Conservation (phyloP, 2,113 vertebrate genomes). For the Patagioenas fasciata region DNA sequence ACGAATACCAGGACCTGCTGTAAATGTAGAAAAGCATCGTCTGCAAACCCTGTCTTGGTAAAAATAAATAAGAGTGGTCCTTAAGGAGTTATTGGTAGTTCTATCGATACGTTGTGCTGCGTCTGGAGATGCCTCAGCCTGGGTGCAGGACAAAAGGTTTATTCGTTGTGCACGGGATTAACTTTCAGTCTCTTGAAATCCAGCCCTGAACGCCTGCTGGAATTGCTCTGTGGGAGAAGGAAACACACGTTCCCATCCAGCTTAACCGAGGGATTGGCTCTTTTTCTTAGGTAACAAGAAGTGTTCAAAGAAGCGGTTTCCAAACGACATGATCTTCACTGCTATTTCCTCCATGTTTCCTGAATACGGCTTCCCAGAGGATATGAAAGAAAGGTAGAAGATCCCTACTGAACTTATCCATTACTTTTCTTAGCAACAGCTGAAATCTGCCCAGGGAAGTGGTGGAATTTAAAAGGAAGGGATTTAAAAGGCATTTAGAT, state of each 20-base stretch:
- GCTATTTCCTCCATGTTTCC: conserved; percentile 98
- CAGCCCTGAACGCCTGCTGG: neutral
- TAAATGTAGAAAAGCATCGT: neutral
- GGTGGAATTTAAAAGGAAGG: no score
- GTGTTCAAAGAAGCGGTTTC: conserved; percentile 85
- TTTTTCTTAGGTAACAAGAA: conserved; percentile 81
- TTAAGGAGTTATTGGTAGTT: neutral
- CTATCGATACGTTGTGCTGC: accelerated
- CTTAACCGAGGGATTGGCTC: neutral
- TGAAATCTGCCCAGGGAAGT: neutral
- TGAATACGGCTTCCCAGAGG: conserved; percentile 92
- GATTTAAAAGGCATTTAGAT: no score
- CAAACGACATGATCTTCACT: conserved; percentile 95
- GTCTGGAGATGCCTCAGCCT: neutral
- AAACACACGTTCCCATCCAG: neutral
- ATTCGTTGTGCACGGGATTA: neutral
- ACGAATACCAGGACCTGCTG: neutral
- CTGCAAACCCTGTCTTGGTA: neutral
- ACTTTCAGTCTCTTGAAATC: neutral
- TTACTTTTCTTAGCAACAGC: neutral
- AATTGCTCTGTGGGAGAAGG: neutral
- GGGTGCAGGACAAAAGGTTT: neutral
- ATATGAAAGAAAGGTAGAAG: conserved; percentile 95
- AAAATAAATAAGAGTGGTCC: neutral
- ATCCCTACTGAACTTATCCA: neutral